Conservation (phyloP, 2,888 invertebrate genomes). For the Amorpha juglandis region DNA sequence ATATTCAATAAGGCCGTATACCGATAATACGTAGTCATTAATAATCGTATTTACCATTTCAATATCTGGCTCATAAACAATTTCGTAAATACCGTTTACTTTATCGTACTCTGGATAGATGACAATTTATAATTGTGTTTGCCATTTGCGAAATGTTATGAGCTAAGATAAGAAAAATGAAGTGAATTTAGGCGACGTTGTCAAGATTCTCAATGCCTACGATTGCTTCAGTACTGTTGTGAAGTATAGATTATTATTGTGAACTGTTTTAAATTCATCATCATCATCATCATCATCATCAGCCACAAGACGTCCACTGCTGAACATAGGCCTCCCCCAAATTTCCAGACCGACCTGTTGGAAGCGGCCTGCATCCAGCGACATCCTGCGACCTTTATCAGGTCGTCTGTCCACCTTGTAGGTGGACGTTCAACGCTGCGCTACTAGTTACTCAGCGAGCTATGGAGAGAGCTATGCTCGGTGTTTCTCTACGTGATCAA, state of each 20-base stretch:
- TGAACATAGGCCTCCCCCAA: too few relatives aligned
- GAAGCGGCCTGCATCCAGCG: too few relatives aligned
- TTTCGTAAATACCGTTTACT: slow-evolving; percentile 1
- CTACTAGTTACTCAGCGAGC: too few relatives aligned
- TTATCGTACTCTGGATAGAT: slow-evolving; percentile 4
- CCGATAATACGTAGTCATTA: slow-evolving; percentile 13
- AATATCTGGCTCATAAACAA: slow-evolving; percentile 14
- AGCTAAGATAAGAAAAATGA: slow-evolving; percentile 4
- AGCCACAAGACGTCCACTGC: too few relatives aligned
- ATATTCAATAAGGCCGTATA: slow-evolving; percentile 10
- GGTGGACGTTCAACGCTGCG: too few relatives aligned
- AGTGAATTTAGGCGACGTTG: not conserved
- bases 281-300: too few relatives aligned
- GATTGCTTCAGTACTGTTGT: not conserved
- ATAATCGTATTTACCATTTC: slow-evolving; percentile 15
- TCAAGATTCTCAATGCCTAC: not conserved
- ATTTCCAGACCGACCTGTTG: too few relatives aligned
- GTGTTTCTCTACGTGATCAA: too few relatives aligned
- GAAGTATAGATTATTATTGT: not conserved
- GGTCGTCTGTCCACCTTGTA: too few relatives aligned
- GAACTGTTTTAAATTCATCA: too few relatives aligned
- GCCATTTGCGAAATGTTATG: not conserved
- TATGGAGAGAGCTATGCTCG: too few relatives aligned
- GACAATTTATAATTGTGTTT: slow-evolving; percentile 15
- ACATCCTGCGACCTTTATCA: too few relatives aligned